Evolutionary conservation across 2,113 vertebrate species (phyloP).

Genomic region (Ovis aries): DNA sequence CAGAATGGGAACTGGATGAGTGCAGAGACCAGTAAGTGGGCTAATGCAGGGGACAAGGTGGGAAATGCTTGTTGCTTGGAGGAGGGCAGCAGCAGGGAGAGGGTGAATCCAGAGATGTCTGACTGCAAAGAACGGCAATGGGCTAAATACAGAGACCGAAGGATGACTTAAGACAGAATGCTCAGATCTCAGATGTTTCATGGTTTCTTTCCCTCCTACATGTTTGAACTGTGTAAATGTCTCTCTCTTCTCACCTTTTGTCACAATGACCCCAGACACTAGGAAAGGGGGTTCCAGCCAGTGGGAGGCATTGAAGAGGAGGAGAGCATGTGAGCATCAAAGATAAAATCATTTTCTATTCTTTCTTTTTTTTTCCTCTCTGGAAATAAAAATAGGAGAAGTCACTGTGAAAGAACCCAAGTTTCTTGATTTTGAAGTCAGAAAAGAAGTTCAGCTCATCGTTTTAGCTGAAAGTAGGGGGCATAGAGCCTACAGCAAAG

Average conservation of each 20-base stretch:
- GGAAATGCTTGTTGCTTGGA: background rate
- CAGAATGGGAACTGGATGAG: background rate
- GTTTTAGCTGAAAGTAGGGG: slow-evolving; percentile 84
- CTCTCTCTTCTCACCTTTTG: background rate
- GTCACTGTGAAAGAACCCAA: slow-evolving; percentile 86
- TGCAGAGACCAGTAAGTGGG: no score
- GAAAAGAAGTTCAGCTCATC: slow-evolving; percentile 80
- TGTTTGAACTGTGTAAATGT: background rate
- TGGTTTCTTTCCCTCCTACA: background rate
- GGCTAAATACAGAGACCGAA: background rate
- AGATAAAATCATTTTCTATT: background rate
- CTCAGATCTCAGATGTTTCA: background rate
- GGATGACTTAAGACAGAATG: background rate
- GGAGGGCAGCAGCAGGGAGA: background rate
- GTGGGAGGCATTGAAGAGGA: background rate
- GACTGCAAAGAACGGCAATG: rapidly evolving
- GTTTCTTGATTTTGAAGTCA: slow-evolving; percentile 88
- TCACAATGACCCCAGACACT: no score
- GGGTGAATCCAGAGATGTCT: background rate
- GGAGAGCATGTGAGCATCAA: rapidly evolving
- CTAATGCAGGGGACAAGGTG: background rate
- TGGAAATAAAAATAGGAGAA: slow-evolving; percentile 80
- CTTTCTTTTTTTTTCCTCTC: background rate
- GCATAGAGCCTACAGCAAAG: slow-evolving; percentile 81
- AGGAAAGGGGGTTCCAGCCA: background rate